Conservation (phyloP, 2,797 vertebrate species). For the Cottoperca gobio region DNA sequence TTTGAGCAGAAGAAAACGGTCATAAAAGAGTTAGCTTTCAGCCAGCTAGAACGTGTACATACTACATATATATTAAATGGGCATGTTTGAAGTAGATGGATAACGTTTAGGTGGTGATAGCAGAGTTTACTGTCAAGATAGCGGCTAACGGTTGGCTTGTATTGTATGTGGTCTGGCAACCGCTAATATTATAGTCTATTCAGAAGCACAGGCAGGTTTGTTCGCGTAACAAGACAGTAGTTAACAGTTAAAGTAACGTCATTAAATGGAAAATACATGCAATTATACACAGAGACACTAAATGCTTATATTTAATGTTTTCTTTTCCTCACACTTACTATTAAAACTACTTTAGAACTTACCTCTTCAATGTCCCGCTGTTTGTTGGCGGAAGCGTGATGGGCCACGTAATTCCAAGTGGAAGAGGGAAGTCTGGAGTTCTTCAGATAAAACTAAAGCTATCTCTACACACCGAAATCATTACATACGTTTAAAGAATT, state of each 20-base stretch:
- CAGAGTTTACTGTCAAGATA: not conserved
- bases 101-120: not conserved
- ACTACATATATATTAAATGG: not conserved
- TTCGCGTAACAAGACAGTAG: not conserved
- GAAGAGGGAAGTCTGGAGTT: constrained; percentile 13
- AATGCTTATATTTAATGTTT: not conserved
- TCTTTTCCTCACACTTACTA: not conserved
- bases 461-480: rapidly evolving
- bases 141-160: not conserved
- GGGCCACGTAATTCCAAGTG: constrained; percentile 6
- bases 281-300: not conserved
- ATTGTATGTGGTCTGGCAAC: not conserved
- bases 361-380: constrained; percentile 48
- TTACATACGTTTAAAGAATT: rapidly evolving
- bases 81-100: not conserved
- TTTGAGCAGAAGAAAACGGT: not conserved
- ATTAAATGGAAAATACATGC: not conserved
- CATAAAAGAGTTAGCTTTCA: not conserved
- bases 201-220: not conserved
- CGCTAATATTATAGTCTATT: not conserved
- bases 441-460: not conserved
- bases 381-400: constrained; percentile 61
- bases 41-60: not conserved
- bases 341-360: not conserved
- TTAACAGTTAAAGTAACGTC: not conserved